Conservation (phyloP, 2,888 invertebrate species). For the Stictocephala bisonia region DNA sequence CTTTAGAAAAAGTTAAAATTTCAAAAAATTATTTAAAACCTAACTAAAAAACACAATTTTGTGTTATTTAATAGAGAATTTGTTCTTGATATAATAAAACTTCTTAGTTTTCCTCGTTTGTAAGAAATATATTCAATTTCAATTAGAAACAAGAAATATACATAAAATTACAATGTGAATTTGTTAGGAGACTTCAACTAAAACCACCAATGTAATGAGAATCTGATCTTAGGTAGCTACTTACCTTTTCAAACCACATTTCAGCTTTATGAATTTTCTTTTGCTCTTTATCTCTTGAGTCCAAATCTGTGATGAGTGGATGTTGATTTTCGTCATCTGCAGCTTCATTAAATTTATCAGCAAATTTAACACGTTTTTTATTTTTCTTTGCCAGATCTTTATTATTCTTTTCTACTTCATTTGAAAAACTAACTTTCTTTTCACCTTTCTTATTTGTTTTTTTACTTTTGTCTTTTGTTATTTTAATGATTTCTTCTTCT, state of each 20-base stretch:
- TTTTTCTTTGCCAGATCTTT: conserved; percentile 57
- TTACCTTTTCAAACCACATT: conserved; percentile 84
- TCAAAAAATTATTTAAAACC: no score
- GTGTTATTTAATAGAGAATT: no score
- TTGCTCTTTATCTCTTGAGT: conserved; percentile 78
- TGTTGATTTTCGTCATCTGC: conserved; percentile 66
- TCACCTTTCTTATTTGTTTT: background rate
- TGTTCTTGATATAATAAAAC: no score
- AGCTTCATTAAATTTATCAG: no score
- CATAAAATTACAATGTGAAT: background rate
- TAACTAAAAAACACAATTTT: no score
- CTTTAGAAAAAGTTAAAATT: no score
- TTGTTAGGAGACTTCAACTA: background rate
- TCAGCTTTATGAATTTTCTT: conserved; percentile 82
- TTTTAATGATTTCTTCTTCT: conserved; percentile 60
- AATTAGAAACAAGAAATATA: conserved; percentile 34
- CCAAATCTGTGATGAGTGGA: conserved; percentile 84
- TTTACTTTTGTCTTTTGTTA: background rate
- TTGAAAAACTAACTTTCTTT: conserved; percentile 31
- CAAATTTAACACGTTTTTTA: no score
- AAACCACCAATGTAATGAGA: background rate
- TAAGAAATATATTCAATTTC: no score
- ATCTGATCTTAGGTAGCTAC: background rate
- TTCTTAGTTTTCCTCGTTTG: no score
- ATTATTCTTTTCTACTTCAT: conserved; percentile 58